phyloP scores from a whole-genome alignment of 2,888 invertebrate genomes.

The Boloria selene region DNA sequence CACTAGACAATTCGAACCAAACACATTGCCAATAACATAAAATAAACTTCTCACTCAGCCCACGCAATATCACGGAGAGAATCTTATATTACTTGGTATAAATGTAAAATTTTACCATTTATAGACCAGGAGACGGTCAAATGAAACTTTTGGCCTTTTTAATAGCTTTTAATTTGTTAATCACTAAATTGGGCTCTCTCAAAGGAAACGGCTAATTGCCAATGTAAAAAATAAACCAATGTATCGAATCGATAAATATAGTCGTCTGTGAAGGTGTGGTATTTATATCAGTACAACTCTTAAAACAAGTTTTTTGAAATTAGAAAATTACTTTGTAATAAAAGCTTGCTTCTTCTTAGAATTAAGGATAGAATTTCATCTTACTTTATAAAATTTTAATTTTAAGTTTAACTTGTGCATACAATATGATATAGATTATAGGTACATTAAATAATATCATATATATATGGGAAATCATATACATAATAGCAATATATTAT shows the following conservation, averaged over 20 bases:
- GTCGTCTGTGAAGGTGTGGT: slow-evolving; percentile 28
- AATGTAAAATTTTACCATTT: slow-evolving; percentile 28
- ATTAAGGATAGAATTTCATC: background rate
- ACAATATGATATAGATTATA: too few species aligned
- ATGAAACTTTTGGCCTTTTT: slow-evolving; percentile 42
- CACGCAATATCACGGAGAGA: background rate
- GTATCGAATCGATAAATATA: slow-evolving; percentile 39
- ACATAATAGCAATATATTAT: too few species aligned
- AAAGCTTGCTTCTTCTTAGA: background rate
- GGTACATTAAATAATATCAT: too few species aligned
- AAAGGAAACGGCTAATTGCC: slow-evolving; percentile 39
- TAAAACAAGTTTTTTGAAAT: slow-evolving; percentile 13
- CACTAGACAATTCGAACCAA: too few species aligned
- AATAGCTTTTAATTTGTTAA: slow-evolving; percentile 38
- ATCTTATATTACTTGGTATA: background rate
- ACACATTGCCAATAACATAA: too few species aligned
- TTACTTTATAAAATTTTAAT: too few species aligned
- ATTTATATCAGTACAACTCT: slow-evolving; percentile 22
- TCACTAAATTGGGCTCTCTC: slow-evolving; percentile 34
- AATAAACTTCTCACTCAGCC: too few species aligned
- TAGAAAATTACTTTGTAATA: background rate
- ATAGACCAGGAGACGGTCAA: slow-evolving; percentile 42
- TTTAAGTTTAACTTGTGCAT: too few species aligned
- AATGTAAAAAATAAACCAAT: slow-evolving; percentile 34
- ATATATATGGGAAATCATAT: too few species aligned